Base-by-base conservation (phyloP, 37 sponge, comb jelly and placozoan genomes). In the Crambe crambe region DNA sequence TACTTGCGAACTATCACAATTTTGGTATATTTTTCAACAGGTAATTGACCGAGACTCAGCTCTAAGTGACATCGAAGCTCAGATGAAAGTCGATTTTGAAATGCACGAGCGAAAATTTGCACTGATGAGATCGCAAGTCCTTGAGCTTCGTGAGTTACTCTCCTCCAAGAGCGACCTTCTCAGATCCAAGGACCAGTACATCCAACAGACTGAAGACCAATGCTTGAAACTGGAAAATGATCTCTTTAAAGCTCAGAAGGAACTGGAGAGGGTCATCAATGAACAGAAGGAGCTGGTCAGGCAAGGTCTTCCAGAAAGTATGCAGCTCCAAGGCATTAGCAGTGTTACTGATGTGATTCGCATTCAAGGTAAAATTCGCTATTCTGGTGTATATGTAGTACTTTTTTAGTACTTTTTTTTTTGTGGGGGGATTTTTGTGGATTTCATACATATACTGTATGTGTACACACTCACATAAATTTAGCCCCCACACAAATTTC, bases 1-100 rank as follows among this genome's bases (percentile, higher is more conserved):
- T 20, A 54, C 17, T 54, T 54, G 56, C 18, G 56, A 20, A 54
- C 18, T 54, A 20, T 54, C 56, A 12, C 56, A 54, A 54, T 18
- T 54, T 54, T 20, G 56, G n/a, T n/a, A n/a, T n/a, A n/a, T n/a
- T n/a, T n/a, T n/a, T n/a, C n/a, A n/a, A n/a, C n/a, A n/a, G n/a
- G 85, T 85, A 43, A 71, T 85, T 25, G 87, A 71, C 35, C 44
- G 87, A 42, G 87, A 86, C 42, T 34, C 56, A 23, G 87, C 87
- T 23, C 59, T 86, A 18, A 72, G 79, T 22, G 87, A 86, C 39
- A 86, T 86, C n/a, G 80, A 86, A n/a, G 17, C 39, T 2, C 73
- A 80, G 44, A 86, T 86, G 87, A 73, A 80, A 65, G 25, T 72
- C 26, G 87, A 86, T 51, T 86, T 72, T 38, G 74, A 73, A 29